Percentiles rank a stretch among this genome's conserved stretches.
These are phyloP conservation scores for Amphipyra tragopoginis DNA, from an alignment of 2,888 invertebrate species.

Conservation along the genomic window DNA sequence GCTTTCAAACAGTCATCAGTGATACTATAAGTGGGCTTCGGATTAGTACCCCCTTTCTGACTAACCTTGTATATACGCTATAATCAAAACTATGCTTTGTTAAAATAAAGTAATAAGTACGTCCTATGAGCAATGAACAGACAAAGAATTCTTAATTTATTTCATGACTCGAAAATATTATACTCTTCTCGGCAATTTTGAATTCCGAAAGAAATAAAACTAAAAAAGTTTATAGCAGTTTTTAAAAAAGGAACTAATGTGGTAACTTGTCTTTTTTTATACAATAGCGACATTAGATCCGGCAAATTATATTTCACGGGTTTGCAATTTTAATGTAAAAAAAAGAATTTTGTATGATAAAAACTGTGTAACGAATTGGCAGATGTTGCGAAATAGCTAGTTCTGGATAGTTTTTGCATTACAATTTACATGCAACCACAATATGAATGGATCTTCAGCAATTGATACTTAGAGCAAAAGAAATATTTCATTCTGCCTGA, in stretches of 20 bases:
- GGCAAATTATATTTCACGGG: constrained; percentile 59
- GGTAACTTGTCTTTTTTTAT: constrained; percentile 48
- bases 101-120: too few relatives aligned
- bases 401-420: constrained; percentile 38
- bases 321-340: constrained; percentile 48
- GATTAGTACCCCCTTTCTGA: too few relatives aligned
- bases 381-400: constrained; percentile 37
- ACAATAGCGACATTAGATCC: constrained; percentile 48
- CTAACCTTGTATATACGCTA: too few relatives aligned
- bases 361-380: constrained; percentile 49
- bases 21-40: too few relatives aligned
- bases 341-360: constrained; percentile 25
- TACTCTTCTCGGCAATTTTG: constrained; percentile 31
- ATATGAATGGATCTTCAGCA: constrained; percentile 2
- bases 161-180: not conserved
- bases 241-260: constrained; percentile 32
- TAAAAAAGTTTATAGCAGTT: constrained; percentile 27
- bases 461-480: constrained; percentile 1
- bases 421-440: constrained; percentile 28
- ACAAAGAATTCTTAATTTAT: too few relatives aligned
- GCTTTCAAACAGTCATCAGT: too few relatives aligned
- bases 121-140: too few relatives aligned
- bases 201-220: constrained; percentile 17
- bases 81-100: too few relatives aligned
- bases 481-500: constrained; percentile 17